Base-by-base conservation (phyloP, 1,140 invertebrate species). In the Lordiphosa stackelbergi region DNA sequence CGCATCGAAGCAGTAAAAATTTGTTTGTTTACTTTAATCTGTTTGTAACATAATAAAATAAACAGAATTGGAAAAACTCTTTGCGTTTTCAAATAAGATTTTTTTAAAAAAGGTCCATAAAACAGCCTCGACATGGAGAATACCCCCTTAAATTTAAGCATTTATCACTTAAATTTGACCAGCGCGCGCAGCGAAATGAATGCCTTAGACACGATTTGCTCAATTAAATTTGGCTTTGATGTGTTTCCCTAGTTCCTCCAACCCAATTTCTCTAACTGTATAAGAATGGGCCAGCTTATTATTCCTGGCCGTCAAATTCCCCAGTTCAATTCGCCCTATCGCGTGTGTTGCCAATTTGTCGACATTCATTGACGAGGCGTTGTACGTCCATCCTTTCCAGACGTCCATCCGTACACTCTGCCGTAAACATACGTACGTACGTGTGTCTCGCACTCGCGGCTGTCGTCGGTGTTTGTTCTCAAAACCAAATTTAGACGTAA, bases 401-500 rank as follows among this genome's bases (percentile, higher is more conserved):
- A 64, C 51, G 46, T 34, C 38, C 31, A 16, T 11, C 42, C 53
- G 58, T 37, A 61, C 36, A 34, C 9, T 24, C 34, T 38, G 8
- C 12, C 8, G 24, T 35, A 13, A 51, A 66, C 51, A 48, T 71
- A 43, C 56, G 66, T 52, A 47, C 40, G 47, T 52, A 42, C 55
- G 37, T 22, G 46, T 41, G 51, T 53, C 69, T 35, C 52, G 40
- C 22, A 16, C 31, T 47, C 2, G 43, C 77, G 74, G 66, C 66
- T 85, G 83, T 85, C 83, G 64, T 73, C 81, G 78, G 71, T 86
- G 83, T 86, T 86, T 86, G 78, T 85, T 85, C 79, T 85, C 72
- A 59, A 79, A 86, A 86, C 84, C 84, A 86, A 85, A 85, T 86
- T 86, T 86, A 86, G 78, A 84, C 83, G 72, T 86, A 86, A 85